Base-by-base conservation (phyloP, 92 coral and sea anemone species). In the Virgularia gustaviana region DNA sequence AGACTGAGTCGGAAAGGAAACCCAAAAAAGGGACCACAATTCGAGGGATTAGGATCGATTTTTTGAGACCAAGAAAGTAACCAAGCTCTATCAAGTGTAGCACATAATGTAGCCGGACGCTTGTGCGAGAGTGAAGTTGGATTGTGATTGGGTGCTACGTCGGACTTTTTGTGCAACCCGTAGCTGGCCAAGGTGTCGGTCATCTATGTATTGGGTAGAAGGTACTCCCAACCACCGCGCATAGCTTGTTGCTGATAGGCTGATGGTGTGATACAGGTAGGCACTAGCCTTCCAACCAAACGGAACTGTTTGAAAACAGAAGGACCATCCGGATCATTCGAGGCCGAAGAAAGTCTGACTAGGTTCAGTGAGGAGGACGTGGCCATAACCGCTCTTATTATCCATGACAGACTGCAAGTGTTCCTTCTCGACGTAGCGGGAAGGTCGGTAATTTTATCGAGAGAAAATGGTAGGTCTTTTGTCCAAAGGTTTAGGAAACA, bases 131-230 rank as follows among this genome's bases (percentile, higher is more conserved):
- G 29, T 57, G 2, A 47, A 13, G 22, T 47, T 47, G 9, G 55
- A 47, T 9, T 19, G 55, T 47, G 4, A 3, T 22, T 24, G 3
- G 33, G 49, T 28, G 9, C 13, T n/a, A 16, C 31, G 42, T 54
- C 51, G 76, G 36, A 18, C n/a, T n/a, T 16, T 36, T 28, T 60
- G 55, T 55, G 23, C 18, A 49, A 35, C 28, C 16, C 45, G 13
- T 37, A 81, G 57, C 36, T 75, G 81, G 0, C 85, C 81, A 16
- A 81, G 13, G 34, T 81, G 85, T 0, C 85, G 71, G 60, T 75
- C 81, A 41, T 81, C 78, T 20, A 81, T 81, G 55, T 80, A 80
- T 52, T 72, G 75, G 42, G 79, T 70, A 27, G 65, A 80, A 24
- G 76, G 80, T 2, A 80, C 54, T 2, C 76, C 76, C 1, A 73